Evolutionary conservation across 2,797 vertebrate species (phyloP), one percentile per base, ranked within the genome.

Genomic region (Fundulus diaphanus): DNA sequence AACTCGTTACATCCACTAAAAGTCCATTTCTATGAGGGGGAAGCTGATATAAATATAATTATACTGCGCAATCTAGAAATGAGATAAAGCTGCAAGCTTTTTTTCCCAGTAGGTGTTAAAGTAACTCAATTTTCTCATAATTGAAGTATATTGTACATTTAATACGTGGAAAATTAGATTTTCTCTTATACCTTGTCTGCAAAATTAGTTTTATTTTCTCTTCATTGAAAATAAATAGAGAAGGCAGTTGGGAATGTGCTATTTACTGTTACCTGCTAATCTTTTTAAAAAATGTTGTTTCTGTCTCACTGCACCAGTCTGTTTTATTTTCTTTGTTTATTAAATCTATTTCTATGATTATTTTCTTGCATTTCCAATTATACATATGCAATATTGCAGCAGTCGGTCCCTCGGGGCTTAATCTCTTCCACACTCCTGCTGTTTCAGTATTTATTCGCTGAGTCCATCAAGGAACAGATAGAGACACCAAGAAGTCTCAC

Each of bases 381-480:
- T 70, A 24, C 46, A 76, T 76, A 59, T 78, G 80, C 31, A 31
- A 68, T 24, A 42, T 74, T 67, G 54, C 31, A 33, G 29, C 51
- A n/a, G 40, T 74, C 1, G 44, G 20, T 65, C 70, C 78, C 65
- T 75, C 48, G 16, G 63, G 70, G 78, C 31, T 42, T 79, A 22
- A 51, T 74, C 66, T 79, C 2, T 73, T 65, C 51, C 68, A 29
- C 3, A 5, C 18, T 52, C 22, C 31, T 67, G 40, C 61, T 65
- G 46, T 42, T 77, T 74, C 61, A 70, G 54, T 52, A 59, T 78
- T 82, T 11, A 74, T 52, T 61, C 68, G 13, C 70, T 71, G 42
- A 66, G 54, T 46, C 42, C 73, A 52, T 74, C 42, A 61, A 71
- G 75, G 78, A 80, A 59, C 65, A 54, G 59, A 78, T 57, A 54